Evolutionary conservation across 1,140 invertebrate species (phyloP).

Genomic region (Harpegnathos saltator): DNA sequence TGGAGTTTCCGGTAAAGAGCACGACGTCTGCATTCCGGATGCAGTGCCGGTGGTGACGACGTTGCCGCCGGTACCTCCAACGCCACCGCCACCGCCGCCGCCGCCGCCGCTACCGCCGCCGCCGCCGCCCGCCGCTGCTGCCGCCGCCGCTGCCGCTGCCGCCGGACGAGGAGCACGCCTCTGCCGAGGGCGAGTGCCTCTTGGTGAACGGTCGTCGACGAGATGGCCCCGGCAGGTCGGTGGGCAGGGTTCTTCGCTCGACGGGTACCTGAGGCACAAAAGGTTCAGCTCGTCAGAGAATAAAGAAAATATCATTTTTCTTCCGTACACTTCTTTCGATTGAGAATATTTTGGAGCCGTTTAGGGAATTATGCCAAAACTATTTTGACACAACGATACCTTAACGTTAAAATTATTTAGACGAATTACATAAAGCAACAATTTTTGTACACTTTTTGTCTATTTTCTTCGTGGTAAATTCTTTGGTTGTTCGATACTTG

Average conservation of each 20-base stretch:
- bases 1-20: constrained; percentile 93
- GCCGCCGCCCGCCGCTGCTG: constrained; percentile 86
- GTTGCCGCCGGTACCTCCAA: constrained; percentile 82
- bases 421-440: too few species aligned
- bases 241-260: constrained; percentile 90
- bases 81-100: constrained; percentile 85
- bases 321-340: too few species aligned
- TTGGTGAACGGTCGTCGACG: constrained; percentile 84
- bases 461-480: too few species aligned
- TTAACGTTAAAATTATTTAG: too few species aligned
- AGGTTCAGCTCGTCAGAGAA: background rate
- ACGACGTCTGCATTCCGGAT: constrained; percentile 91
- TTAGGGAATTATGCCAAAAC: too few species aligned
- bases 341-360: too few species aligned
- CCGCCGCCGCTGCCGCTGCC: constrained; percentile 86
- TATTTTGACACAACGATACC: too few species aligned
- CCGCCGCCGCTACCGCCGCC: constrained; percentile 87
- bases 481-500: too few species aligned
- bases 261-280: constrained; percentile 85
- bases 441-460: too few species aligned
- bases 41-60: constrained; percentile 76
- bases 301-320: too few species aligned
- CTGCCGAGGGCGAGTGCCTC: constrained; percentile 85
- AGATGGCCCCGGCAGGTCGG: constrained; percentile 88
- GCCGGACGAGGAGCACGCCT: constrained; percentile 86